Percentiles rank a stretch among this genome's conserved stretches.
Conservation (phyloP, 2,797 vertebrate genomes). For the Chelonia mydas region DNA sequence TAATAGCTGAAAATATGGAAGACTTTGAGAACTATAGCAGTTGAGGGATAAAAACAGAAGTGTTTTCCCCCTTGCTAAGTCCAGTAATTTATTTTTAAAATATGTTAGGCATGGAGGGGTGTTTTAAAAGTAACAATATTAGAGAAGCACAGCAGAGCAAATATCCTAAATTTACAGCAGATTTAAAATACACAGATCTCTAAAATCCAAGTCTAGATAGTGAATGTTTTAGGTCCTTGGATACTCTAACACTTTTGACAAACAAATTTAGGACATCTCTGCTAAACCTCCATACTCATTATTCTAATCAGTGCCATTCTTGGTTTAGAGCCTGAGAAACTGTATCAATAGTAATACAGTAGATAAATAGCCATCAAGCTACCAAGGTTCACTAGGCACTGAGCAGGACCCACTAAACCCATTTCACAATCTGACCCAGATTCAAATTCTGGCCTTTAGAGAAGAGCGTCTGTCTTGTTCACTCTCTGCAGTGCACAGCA, state of each 20-base stretch:
- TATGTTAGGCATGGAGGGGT: slow-evolving; percentile 66
- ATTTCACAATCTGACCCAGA: slow-evolving; percentile 39
- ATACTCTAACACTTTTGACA: background rate
- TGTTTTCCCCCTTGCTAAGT: slow-evolving; percentile 74
- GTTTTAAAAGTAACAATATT: slow-evolving; percentile 70
- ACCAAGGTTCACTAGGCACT: background rate
- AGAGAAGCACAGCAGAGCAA: slow-evolving; percentile 62
- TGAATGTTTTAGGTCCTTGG: background rate
- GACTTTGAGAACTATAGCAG: slow-evolving; percentile 75
- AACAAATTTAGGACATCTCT: background rate
- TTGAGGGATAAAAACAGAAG: slow-evolving; percentile 78
- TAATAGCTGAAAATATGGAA: slow-evolving; percentile 84
- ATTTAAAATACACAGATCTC: slow-evolving; percentile 52
- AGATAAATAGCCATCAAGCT: background rate
- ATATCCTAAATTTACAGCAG: slow-evolving; percentile 65
- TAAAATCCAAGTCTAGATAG: background rate
- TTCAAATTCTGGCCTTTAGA: slow-evolving; percentile 30
- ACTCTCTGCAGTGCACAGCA: background rate
- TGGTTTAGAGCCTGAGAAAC: slow-evolving; percentile 11
- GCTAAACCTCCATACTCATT: background rate
- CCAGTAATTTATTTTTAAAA: slow-evolving; percentile 83
- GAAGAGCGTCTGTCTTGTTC: slow-evolving; percentile 22
- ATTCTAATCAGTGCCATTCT: background rate
- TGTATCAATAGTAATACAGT: background rate
- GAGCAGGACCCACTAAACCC: background rate